Evolutionary conservation across 2,888 invertebrate genomes (phyloP), one percentile per base, ranked within the genome.

Genomic region (Apotomis turbidana): DNA sequence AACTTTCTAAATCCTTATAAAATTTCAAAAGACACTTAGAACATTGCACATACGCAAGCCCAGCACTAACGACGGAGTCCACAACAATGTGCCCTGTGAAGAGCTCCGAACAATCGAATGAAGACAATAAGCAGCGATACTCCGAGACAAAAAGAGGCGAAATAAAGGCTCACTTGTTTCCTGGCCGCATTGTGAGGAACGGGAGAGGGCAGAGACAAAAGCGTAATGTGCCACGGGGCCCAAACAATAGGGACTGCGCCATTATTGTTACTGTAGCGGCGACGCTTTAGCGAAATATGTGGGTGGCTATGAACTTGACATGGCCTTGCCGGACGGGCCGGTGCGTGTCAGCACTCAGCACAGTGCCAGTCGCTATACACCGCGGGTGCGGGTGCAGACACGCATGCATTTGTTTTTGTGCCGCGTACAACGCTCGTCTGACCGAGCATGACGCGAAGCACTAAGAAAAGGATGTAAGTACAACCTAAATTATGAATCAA

Each of bases 81-180:
- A 90, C 91, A 93, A 93, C 93, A 93, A 93, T 93, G 91, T 91
- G 90, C 93, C 92, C 91, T 92, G 89, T 90, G 92, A 92, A 92
- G 93, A 93, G 93, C 90, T 87, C 89, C 91, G 93, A 93, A 94
- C 94, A 94, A 94, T 94, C 94, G 93, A 93, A 93, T 93, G 94
- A 93, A 94, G 93, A 94, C 94, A 94, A 94, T 94, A 93, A 93
- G 92, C 93, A 93, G 92, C 93, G 94, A 93, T 93, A 94, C 93
- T 94, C 93, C 90, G 93, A 93, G 93, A 94, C 94, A 94, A 94
- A 94, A 94, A 94, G 93, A 93, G 91, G 92, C 93, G 93, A 93
- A 94, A 93, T 93, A 94, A 93, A 94, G 93, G 93, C 93, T 93
- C 93, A 93, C 93, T 93, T 93, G 93, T 93, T 93, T 93, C 93